Conservation (phyloP, 2,888 invertebrate species). For the Synanthedon andrenaeformis region DNA sequence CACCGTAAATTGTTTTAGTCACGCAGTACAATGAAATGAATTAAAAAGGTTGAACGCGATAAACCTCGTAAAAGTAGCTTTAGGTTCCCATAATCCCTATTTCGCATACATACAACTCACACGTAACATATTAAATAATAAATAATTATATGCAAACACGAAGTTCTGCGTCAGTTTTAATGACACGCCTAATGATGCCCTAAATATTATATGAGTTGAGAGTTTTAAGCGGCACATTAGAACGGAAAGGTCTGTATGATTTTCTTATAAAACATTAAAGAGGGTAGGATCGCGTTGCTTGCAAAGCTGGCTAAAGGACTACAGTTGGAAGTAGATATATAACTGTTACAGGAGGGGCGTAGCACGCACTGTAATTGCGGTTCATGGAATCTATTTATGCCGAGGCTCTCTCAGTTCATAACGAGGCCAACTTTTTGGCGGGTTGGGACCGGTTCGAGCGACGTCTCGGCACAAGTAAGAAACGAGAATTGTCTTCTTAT, state of each 20-base stretch:
- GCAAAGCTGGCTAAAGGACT: neutral
- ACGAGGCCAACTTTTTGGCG: conserved; percentile 23
- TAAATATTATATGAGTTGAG: neutral
- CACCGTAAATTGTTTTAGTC: neutral
- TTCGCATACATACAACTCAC: neutral
- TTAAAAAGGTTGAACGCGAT: neutral
- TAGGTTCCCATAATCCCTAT: neutral
- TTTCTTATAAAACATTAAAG: neutral
- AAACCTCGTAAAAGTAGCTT: neutral
- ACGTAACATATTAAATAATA: neutral
- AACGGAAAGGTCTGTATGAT: neutral
- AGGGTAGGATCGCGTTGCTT: neutral
- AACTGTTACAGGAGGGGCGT: conserved; percentile 4
- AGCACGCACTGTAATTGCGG: conserved; percentile 17
- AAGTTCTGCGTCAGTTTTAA: neutral
- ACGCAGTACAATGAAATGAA: neutral
- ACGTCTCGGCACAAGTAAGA: conserved; percentile 10
- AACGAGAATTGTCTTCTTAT: neutral
- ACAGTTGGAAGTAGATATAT: neutral
- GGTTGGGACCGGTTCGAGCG: conserved; percentile 14
- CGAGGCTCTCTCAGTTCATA: conserved; percentile 12
- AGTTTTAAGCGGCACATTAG: neutral
- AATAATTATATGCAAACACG: neutral
- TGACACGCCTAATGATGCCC: neutral
- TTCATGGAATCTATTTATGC: conserved; percentile 14